Base-by-base conservation (phyloP, 2,797 vertebrate species). In the Hypotaenidia philippensis region DNA sequence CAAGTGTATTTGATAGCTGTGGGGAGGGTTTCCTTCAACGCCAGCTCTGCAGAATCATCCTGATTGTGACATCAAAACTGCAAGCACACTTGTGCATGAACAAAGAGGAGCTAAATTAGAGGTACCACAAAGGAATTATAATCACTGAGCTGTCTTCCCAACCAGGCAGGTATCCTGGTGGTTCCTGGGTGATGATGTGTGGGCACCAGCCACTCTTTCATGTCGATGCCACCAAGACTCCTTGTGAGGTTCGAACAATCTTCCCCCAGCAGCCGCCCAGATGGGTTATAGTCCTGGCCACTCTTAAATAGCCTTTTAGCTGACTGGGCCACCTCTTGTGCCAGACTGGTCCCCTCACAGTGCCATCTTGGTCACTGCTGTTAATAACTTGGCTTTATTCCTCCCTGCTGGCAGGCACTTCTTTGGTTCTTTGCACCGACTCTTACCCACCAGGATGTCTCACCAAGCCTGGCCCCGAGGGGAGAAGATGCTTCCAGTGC, bases 241-340 rank as follows among this genome's bases (percentile, higher is more conserved):
- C 45, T 26, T 23, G 12, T 32, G 41, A 49, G 56, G 70, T 49
- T 5, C 31, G 60, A 74, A 27, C 36, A 56, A 22, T 1, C 19
- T 55, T 25, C 21, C 57, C 14, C 29, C 6, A 4, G 66, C 78
- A 84, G 23, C 38, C n/a, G 81, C 56, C 60, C 92, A 84, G 90
- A 87, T 76, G 81, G 88, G 41, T 89, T 79, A 34, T 49, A 60
- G 52, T 84, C 68, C 77, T 82, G 83, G 75, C 65, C 74, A 64
- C 55, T 63, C 75, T 64, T 31, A 57, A 75, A 93, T 85, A 96
- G 83, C 88, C 94, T 96, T 92, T 97, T 92, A 94, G 60, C 89
- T 96, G 95, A 38, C 70, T 41, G 68, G 93, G 83, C 83, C 86
- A 89, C 83, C 60, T 93, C 92, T 79, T 74, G 86, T 90, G 81